Evolutionary conservation across 2,888 invertebrate species (phyloP), one percentile per base, ranked within the genome.

Genomic region (Pollenia labialis): DNA sequence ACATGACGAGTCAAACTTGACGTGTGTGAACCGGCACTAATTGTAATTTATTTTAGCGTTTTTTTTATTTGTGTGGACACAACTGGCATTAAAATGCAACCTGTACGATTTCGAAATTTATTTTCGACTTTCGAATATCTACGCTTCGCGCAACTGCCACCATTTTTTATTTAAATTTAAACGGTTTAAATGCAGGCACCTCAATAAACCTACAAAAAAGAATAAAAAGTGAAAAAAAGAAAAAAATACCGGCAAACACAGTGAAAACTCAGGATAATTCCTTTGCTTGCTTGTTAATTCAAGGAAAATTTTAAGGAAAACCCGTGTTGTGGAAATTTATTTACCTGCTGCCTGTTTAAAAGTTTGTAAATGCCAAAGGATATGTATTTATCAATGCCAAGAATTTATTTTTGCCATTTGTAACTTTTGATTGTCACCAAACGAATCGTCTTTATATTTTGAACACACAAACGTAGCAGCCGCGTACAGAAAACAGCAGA

Each of bases 41-140:
- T n/a, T n/a, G 32, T 32, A 0, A 6, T 6, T 32, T 32, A 32
- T 32, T 32, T 32, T 6, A 32, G 32, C 32, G 32, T 32, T 32
- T 32, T 56, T 7, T 56, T 8, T 9, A 2, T 42, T 97, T 4
- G n/a, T 10, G 10, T 52, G 16, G 32, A 40, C 40, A 52, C 8
- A 6, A 52, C 32, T 69, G n/a, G 10, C 32, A 18, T n/a, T 23
- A 14, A 69, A 75, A 71, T 72, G 23, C 81, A 79, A 10, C 68
- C 79, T 77, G 54, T 12, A 12, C 1, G 9, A 48, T 4, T 69
- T 48, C 69, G 62, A 58, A 18, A 40, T 58, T 56, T 14, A 18
- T 56, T 71, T 83, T 83, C 60, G 32, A 32, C 54, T 14, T 74
- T 85, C 77, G 81, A 75, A 60, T 14, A 18, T 23, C 12, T 48